Evolutionary conservation across 2,113 vertebrate genomes (phyloP), one percentile per base, ranked within the genome.

Genomic region (Calyptomena viridis): DNA sequence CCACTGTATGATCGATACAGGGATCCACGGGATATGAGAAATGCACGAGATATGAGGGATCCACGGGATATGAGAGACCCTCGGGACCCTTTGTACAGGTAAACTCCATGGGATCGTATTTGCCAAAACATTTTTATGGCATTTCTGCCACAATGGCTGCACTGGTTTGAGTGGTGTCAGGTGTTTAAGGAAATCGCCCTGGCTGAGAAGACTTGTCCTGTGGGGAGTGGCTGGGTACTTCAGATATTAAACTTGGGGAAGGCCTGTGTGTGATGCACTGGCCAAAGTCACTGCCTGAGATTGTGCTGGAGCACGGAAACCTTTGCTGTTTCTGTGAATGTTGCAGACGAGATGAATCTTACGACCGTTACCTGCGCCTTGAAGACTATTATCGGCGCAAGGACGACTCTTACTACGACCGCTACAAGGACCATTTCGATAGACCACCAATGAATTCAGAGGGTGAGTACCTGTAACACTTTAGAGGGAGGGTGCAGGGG

Each of bases 301-400:
- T 14, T 9, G 23, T 68, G 44, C 16, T 59, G 58, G 55, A 76
- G 63, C 33, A 3, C 27, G 30, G 68, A 87, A 78, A n/a, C 33
- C 28, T 40, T 78, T 62, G 39, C 62, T 92, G 6, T 50, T 66
- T 91, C 52, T 93, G 24, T 76, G 31, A 74, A 89, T 39, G 53
- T 80, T 97, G 92, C 95, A 98, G 98, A 33, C 98, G 98, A 94
- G 99, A 99, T 2, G 99, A 98, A 22, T 90, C 98, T 11, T 99
- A 98, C 2, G 99, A 99, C 59, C 96, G 99, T 8, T 99, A 98
- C 87, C 96, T 97, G 83, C 98, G 98, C 44, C 59, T 98, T 14
- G 98, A 99, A 1, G 99, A 99, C 50, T 98, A 97, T 82, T 98
- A 98, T 84, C 98, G 98, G 30, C 99, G 99, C 91, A 99, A 99